phyloP scores from a whole-genome alignment of 2,113 vertebrate genomes.

The Mesembrinibis cayennensis region DNA sequence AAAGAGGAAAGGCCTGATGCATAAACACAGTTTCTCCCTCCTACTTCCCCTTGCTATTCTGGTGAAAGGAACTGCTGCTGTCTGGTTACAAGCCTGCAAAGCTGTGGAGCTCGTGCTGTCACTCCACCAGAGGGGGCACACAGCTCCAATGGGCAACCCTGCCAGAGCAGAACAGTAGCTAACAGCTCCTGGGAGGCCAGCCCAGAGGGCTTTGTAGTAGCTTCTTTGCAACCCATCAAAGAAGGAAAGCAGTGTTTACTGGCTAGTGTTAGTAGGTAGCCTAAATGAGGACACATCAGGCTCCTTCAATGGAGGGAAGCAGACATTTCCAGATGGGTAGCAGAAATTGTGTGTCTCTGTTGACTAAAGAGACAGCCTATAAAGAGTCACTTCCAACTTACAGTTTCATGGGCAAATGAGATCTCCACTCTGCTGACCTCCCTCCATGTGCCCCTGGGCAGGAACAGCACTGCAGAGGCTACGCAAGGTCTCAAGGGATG shows the following conservation, averaged over 20 bases:
- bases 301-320: neutral
- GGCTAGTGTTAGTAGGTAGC: neutral
- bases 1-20: constrained; percentile 39
- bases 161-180: neutral
- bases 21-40: neutral
- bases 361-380: neutral
- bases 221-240: neutral
- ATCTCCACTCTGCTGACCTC: neutral
- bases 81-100: neutral
- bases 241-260: neutral
- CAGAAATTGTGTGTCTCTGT: neutral
- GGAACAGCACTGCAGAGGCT: neutral
- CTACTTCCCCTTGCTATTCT: constrained; percentile 23
- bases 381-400: neutral
- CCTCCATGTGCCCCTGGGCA: neutral
- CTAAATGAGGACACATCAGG: neutral
- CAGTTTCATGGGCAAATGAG: neutral
- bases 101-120: neutral
- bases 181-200: neutral
- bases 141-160: neutral
- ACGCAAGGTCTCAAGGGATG: neutral
- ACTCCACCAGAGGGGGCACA: neutral
- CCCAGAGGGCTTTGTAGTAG: neutral
- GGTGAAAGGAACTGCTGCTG: neutral
- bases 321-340: neutral